These are phyloP conservation scores for Bubo scandiacus DNA, from an alignment of 2,113 vertebrate species.

Conservation along the genomic window DNA sequence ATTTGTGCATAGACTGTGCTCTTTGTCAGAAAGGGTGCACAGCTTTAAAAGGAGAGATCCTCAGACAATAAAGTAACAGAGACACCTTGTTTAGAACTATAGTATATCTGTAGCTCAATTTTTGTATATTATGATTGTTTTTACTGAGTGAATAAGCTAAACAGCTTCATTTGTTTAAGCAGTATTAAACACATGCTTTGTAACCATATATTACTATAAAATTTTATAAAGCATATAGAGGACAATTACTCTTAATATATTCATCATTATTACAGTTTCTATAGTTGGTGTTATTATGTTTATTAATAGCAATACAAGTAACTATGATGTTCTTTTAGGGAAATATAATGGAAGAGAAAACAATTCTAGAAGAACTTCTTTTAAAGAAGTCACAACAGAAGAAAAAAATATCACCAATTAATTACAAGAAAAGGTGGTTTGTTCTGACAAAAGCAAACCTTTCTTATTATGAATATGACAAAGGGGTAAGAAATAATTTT, in stretches of 20 bases:
- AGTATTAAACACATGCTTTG: not conserved
- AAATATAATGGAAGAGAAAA: conserved; percentile 48
- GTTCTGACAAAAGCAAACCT: conserved; percentile 65
- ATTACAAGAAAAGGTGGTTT: conserved; percentile 72
- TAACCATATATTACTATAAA: not conserved
- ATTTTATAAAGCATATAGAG: not conserved
- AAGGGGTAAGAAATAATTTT: conserved; percentile 50
- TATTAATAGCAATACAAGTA: not conserved
- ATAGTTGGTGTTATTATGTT: not conserved
- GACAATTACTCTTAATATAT: not conserved
- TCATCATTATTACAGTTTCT: not conserved
- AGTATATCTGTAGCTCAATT: not conserved
- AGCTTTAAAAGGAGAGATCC: not conserved
- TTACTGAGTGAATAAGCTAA: not conserved
- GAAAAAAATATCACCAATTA: conserved; percentile 70
- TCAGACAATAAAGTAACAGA: not conserved
- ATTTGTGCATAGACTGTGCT: not conserved
- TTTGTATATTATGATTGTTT: not conserved
- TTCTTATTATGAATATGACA: conserved; percentile 71
- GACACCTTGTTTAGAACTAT: not conserved
- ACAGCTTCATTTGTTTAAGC: not conserved
- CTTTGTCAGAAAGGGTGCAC: not conserved
- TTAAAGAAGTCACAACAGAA: conserved; percentile 76
- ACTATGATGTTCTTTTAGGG: conserved; percentile 23
- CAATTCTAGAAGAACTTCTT: conserved; percentile 70